Percentiles rank a stretch among this genome's conserved stretches.
These are phyloP conservation scores for Lepus timidus DNA, from an alignment of 2,113 vertebrate species.

Conservation along the genomic window DNA sequence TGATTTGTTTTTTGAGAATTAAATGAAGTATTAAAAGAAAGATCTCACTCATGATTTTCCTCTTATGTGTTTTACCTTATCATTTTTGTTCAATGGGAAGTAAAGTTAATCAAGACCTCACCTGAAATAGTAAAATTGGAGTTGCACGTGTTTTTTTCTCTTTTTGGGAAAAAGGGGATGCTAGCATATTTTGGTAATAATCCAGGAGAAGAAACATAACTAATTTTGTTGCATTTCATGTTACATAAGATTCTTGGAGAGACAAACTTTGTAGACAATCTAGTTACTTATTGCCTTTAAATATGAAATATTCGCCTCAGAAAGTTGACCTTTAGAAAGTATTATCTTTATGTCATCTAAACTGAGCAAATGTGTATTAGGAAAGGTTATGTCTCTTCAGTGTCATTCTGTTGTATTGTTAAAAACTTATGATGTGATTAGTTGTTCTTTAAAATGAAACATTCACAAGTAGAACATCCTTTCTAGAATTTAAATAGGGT, in stretches of 20 bases:
- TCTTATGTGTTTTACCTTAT: neutral
- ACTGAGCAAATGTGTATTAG: constrained; percentile 57
- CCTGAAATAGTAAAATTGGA: constrained; percentile 6
- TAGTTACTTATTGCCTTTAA: constrained; percentile 53
- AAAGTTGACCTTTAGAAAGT: constrained; percentile 78
- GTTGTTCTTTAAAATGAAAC: constrained; percentile 64
- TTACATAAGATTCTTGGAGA: constrained; percentile 18
- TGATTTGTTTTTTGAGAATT: neutral
- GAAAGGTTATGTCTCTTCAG: constrained; percentile 67
- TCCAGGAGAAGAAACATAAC: neutral
- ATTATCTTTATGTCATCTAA: constrained; percentile 67
- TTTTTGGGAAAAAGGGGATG: accelerated
- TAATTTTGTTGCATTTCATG: neutral
- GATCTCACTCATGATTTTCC: neutral
- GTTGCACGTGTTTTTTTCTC: neutral
- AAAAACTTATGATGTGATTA: constrained; percentile 61
- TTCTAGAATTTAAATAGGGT: constrained; percentile 36
- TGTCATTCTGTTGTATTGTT: constrained; percentile 62
- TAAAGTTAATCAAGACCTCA: neutral
- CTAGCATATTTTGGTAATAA: neutral
- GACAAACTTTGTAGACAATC: constrained; percentile 13
- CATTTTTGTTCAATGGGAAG: constrained; percentile 23
- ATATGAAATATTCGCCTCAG: constrained; percentile 63
- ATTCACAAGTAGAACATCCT: constrained; percentile 20
- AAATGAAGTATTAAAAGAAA: constrained; percentile 47